Conservation (phyloP, 2,113 vertebrate species). For the Condylura cristata region DNA sequence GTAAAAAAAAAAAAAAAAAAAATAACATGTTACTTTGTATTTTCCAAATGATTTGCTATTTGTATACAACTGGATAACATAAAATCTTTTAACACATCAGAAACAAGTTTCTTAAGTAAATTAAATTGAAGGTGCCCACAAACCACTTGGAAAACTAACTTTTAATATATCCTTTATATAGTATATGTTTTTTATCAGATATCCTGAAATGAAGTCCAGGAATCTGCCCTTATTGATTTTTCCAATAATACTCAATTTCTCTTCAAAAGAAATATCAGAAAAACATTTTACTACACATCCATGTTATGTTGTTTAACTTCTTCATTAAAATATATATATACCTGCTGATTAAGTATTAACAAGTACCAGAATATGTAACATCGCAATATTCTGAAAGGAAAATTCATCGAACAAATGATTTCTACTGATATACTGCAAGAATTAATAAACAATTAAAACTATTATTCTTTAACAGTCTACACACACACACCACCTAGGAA, state of each 20-base stretch:
- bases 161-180: neutral
- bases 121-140: neutral
- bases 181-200: constrained; percentile 27
- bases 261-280: constrained; percentile 55
- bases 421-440: neutral
- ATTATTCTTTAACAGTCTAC: neutral
- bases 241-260: constrained; percentile 37
- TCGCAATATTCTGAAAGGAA: constrained; percentile 39
- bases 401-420: neutral
- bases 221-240: constrained; percentile 58
- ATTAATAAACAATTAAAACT: constrained; percentile 31
- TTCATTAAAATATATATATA: constrained; percentile 56
- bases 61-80: constrained; percentile 5
- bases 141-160: constrained; percentile 29
- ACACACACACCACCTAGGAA: neutral
- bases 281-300: constrained; percentile 36
- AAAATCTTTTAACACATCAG: constrained; percentile 30
- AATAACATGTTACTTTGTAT: constrained; percentile 36
- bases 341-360: constrained; percentile 46
- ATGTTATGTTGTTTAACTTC: constrained; percentile 23
- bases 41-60: constrained; percentile 58
- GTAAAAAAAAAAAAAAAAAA: constrained; percentile 59
- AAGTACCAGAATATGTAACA: neutral
- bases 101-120: constrained; percentile 35
- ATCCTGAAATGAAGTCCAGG: neutral